Evolutionary conservation across 1,140 invertebrate species (phyloP).

Genomic region (Drosophila varians): DNA sequence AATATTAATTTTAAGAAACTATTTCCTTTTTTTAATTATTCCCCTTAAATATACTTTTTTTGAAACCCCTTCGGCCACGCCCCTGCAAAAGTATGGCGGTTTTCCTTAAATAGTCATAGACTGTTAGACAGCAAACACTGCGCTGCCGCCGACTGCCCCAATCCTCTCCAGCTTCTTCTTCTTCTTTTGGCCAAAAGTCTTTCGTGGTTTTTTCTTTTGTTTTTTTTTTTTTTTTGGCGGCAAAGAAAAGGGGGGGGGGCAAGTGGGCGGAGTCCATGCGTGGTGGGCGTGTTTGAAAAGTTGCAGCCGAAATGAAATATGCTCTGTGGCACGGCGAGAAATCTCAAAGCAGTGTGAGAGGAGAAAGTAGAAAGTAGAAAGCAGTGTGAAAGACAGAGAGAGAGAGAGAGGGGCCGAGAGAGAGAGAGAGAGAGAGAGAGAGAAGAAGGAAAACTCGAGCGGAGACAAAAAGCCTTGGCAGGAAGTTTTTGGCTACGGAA

Average conservation of each 20-base stretch:
- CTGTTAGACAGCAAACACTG: conserved; percentile 78
- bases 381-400: background rate
- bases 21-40: too few relatives aligned
- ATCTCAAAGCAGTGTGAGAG: conserved; percentile 41
- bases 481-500: conserved; percentile 77
- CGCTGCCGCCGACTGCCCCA: conserved; percentile 10
- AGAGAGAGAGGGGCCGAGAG: background rate
- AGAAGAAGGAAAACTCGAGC: background rate
- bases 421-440: conserved; percentile 3
- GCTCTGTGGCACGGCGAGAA: conserved; percentile 73
- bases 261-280: conserved; percentile 35
- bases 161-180: conserved; percentile 1
- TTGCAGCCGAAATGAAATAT: conserved; percentile 80
- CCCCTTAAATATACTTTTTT: background rate
- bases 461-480: conserved; percentile 69
- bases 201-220: conserved; percentile 50
- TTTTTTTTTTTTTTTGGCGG: background rate
- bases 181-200: conserved; percentile 38
- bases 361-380: background rate
- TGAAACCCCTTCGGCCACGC: background rate
- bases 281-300: conserved; percentile 71
- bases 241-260: background rate
- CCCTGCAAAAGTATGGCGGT: background rate
- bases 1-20: too few relatives aligned
- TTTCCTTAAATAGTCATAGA: conserved; percentile 78